phyloP scores from a whole-genome alignment of 2,113 vertebrate genomes.

The Zosterops pallidus region DNA sequence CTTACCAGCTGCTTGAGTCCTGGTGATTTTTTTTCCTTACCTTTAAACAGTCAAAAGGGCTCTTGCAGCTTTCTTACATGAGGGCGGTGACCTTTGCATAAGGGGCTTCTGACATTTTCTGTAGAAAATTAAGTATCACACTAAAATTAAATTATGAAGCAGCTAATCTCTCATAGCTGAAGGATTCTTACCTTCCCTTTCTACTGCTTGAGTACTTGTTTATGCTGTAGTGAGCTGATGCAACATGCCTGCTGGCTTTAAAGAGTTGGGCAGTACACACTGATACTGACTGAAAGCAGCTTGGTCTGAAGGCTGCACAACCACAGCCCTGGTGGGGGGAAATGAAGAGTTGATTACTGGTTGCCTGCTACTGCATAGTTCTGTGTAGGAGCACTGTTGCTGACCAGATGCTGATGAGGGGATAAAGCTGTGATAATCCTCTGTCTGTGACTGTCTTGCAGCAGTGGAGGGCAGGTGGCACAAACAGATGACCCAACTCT shows the following conservation, averaged over 20 bases:
- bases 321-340: neutral
- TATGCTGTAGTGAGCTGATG: neutral
- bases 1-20: neutral
- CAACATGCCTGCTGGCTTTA: neutral
- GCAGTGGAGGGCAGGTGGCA: neutral
- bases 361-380: neutral
- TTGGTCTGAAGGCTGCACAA: neutral
- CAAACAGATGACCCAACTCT: neutral
- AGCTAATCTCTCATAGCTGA: neutral
- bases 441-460: neutral
- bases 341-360: neutral
- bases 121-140: neutral
- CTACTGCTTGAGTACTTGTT: neutral
- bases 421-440: neutral
- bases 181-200: neutral
- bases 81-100: neutral
- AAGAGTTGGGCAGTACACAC: neutral
- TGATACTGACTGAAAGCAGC: neutral
- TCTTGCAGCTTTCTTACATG: neutral
- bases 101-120: neutral
- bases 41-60: neutral
- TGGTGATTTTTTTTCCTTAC: neutral
- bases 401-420: neutral
- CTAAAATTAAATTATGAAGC: neutral
- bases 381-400: neutral